Evolutionary conservation across 2,888 invertebrate genomes (phyloP).

Genomic region (Frankliniella fusca): DNA sequence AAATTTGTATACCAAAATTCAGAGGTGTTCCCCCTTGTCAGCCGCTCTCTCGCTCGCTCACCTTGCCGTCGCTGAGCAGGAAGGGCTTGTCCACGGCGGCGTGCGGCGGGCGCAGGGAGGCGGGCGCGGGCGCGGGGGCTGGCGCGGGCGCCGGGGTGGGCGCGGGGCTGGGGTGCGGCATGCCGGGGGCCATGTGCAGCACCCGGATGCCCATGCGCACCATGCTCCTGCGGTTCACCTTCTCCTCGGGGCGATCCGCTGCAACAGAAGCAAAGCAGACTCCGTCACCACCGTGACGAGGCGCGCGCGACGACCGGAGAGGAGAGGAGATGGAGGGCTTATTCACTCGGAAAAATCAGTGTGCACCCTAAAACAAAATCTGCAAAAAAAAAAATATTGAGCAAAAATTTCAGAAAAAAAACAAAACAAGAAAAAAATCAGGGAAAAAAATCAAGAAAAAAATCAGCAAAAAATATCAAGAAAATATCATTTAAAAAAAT

Average conservation of each 20-base stretch:
- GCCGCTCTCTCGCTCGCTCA: too few relatives aligned
- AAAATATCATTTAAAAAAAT: too few relatives aligned
- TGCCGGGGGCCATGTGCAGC: constrained; percentile 37
- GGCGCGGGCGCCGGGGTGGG: constrained; percentile 45
- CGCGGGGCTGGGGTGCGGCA: constrained; percentile 42
- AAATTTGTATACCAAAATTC: too few relatives aligned
- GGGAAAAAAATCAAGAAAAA: too few relatives aligned
- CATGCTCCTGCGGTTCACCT: constrained; percentile 70
- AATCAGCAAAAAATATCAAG: too few relatives aligned
- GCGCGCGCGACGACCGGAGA: neutral
- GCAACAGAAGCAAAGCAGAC: constrained; percentile 41
- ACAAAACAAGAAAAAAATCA: too few relatives aligned
- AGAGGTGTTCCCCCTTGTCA: too few relatives aligned
- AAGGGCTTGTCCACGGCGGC: constrained; percentile 77
- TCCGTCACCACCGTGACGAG: neutral
- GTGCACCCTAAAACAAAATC: too few relatives aligned
- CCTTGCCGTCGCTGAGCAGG: constrained; percentile 71
- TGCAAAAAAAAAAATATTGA: too few relatives aligned
- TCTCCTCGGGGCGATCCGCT: constrained; percentile 83
- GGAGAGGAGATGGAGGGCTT: too few relatives aligned
- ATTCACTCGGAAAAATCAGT: too few relatives aligned
- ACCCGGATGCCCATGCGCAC: constrained; percentile 77
- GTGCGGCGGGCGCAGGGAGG: constrained; percentile 56
- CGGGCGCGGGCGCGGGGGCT: constrained; percentile 39
- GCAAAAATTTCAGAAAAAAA: too few relatives aligned